Base-by-base conservation (phyloP, 2,888 invertebrate genomes). In the Stratiomys singularior region DNA sequence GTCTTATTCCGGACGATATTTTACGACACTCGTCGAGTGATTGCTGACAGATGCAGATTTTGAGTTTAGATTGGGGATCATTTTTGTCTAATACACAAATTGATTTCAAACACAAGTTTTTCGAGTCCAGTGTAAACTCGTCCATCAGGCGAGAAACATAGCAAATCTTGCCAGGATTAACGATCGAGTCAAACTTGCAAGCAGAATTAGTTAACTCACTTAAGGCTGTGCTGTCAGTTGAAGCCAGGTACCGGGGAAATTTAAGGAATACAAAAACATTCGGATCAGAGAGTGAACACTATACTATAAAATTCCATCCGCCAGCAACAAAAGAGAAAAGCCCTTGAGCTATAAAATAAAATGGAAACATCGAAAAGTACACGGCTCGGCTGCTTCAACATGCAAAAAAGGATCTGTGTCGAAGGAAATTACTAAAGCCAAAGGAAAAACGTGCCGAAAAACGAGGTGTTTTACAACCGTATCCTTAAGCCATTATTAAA, bases 401-500 rank as follows among this genome's bases (percentile, higher is more conserved):
- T n/a, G 46, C 18, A 52, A 69, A 69, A 69, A 67, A 23, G 71
- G 71, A 47, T 71, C 46, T 28, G 56, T 44, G 18, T 60, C 58
- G 74, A 58, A 18, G 60, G n/a, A 30, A 58, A 58, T 74, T 23
- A 60, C 74, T 58, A 28, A 72, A 13, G 60, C 25, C 52, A 30
- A 74, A 23, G 30, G 37, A 28, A 60, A 60, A 74, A 74, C 58
- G 74, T 74, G 74, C 44, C 74, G 60, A 74, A 76, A 76, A 78
- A 78, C 72, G 78, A 78, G 78, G 78, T 78, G 78, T 78, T 78
- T 78, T 78, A 78, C 78, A 78, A 64, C 78, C 74, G 74, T 74
- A 60, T 74, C 74, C 74, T 74, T 74, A 58, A 76, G 69, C 64
- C 77, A 56, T 67, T 71, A 76, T 69, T 78, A 78, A 74, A 74